Evolutionary conservation across 2,888 invertebrate genomes (phyloP), one percentile per base, ranked within the genome.

Genomic region (Synergus gifuensis): DNA sequence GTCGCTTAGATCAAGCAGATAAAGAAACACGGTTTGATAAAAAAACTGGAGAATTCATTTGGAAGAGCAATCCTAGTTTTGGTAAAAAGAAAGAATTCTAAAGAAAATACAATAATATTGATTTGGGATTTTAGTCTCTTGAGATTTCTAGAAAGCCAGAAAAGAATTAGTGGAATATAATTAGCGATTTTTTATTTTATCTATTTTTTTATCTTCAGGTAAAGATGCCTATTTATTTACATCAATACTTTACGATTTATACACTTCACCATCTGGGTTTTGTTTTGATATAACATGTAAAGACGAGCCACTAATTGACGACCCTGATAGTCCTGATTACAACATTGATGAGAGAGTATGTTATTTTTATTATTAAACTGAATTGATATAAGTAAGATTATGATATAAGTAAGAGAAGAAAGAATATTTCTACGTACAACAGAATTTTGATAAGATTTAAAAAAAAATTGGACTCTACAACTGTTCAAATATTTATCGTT

Each of bases 241-340:
- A 0, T 96, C 98, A 0, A 95, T 96, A 0, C 93, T 98, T 14
- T 96, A 94, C 91, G 97, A 98, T 87, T 95, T 94, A 0, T 98
- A 98, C 90, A 94, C 95, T 0, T 96, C 98, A 0, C 99, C 99
- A 0, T 93, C 94, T 8, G 98, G 98, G 0, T 99, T 98, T 92
- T 99, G 99, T 89, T 99, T 98, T 91, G 99, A 99, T 90, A 94
- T 96, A 7, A 93, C 97, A 0, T 99, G 99, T 89, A 91, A 92
- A 0, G 97, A 98, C 89, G 96, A 96, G 69, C 98, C 98, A 0
- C 96, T 98, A 14, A 95, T 98, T 84, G 98, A 98, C 90, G 97
- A 98, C 87, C 93, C 94, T 0, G 93, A 94, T 28, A 96, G 98
- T 73, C 95, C 96, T 0, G 96, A 96, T 84, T 97, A 97, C 90